These are phyloP conservation scores for Hiodon alosoides DNA, from an alignment of 2,113 vertebrate genomes.

Conservation along the genomic window DNA sequence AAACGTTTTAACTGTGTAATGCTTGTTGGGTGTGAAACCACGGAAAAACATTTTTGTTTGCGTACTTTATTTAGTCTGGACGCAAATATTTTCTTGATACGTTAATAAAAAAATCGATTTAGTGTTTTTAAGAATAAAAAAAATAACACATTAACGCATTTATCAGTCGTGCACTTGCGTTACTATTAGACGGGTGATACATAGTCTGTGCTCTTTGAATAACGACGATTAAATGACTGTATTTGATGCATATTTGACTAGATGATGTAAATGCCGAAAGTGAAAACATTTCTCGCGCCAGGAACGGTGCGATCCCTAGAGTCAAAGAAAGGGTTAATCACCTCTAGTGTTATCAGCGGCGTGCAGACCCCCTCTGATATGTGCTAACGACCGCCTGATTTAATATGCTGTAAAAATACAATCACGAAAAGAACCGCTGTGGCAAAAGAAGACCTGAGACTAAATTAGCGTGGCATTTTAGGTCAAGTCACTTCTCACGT, in stretches of 20 bases:
- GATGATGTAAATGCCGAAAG: background rate
- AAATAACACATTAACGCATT: background rate
- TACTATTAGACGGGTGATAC: background rate
- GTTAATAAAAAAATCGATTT: background rate
- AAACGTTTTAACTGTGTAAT: no score
- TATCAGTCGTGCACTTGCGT: background rate
- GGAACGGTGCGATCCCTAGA: slow-evolving; percentile 24
- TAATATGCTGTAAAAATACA: slow-evolving; percentile 38
- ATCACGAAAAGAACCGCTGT: slow-evolving; percentile 46
- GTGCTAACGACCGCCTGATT: slow-evolving; percentile 43
- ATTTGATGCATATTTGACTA: background rate
- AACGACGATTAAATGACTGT: background rate
- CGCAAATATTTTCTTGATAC: no score
- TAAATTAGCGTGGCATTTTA: slow-evolving; percentile 14
- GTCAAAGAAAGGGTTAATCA: slow-evolving; percentile 57
- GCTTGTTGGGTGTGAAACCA: background rate
- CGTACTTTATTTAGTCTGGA: no score
- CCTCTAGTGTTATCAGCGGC: slow-evolving; percentile 56
- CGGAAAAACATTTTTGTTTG: background rate
- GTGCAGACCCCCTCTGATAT: slow-evolving; percentile 57
- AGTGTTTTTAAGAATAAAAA: background rate
- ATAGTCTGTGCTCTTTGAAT: background rate
- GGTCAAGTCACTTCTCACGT: slow-evolving; percentile 20
- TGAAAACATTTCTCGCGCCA: background rate
- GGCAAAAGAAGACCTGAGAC: slow-evolving; percentile 33